Base-by-base conservation (phyloP, 2,113 vertebrate genomes). In the Notarius quadriscutis region DNA sequence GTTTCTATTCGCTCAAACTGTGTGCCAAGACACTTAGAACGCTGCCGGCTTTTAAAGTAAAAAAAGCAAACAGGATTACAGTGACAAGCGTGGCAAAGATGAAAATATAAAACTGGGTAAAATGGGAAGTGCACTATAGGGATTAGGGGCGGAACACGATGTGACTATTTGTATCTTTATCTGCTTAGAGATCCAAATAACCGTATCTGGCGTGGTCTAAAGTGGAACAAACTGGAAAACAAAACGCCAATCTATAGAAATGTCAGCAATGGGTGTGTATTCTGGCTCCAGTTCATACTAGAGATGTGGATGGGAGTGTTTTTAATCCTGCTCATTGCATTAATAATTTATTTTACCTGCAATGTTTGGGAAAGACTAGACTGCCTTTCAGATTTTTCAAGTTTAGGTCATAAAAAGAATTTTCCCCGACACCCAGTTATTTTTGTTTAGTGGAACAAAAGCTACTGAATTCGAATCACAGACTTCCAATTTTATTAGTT, bases 51-150 rank as follows among this genome's bases (percentile, higher is more conserved):
- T 22, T 14, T 62, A 62, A 48, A 81, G 41, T 12, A 18, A 34
- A 84, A n/a, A 72, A 82, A 1, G n/a, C 25, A 34, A 57, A 72
- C n/a, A 71, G 83, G 57, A 60, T 81, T 62, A 62, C 30, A 14
- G 20, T 20, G 10, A 62, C 57, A 25, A 41, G 79, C 27, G 1
- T 18, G 30, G 18, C 17, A 18, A 10, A 30, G 53, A 57, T 41
- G 79, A 41, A 34, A 41, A 41, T 84, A 18, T 30, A 84, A 53
- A 41, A 41, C 41, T n/a, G 14, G 51, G 8, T 7, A 30, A 15
- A 79, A 57, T 30, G 22, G 7, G n/a, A 75, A 25, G 34, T 25
- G 58, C 17, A 63, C 3, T 22, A 20, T 62, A 51, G 48, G 81
- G 67, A 53, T 67, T 51, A 48, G 7, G 25, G 12, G 5, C 1